Evolutionary conservation across 2,113 vertebrate genomes (phyloP).

Genomic region (Scolopax mira): DNA sequence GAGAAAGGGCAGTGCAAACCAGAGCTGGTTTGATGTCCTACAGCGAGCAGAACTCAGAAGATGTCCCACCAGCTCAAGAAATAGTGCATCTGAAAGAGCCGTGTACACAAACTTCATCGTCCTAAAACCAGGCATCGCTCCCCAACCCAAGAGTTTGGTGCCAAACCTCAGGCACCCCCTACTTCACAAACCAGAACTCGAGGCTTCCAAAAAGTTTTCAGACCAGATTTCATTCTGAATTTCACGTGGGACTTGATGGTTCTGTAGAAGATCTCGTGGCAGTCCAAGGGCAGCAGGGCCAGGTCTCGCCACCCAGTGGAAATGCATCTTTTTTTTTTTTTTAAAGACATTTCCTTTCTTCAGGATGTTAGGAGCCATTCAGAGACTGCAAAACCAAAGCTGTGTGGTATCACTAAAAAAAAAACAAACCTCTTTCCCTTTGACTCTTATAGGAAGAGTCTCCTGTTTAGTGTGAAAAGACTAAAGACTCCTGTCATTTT

Average conservation of each 20-base stretch:
- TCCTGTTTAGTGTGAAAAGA: not conserved
- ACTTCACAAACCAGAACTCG: not conserved
- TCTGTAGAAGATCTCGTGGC: accelerated
- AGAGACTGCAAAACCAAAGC: not conserved
- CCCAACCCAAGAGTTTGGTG: accelerated
- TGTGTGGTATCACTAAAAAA: not conserved
- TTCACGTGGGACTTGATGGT: not conserved
- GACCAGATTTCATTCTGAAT: not conserved
- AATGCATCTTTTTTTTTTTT: not conserved
- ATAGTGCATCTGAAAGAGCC: not conserved
- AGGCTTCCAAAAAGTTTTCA: not conserved
- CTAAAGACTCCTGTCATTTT: not conserved
- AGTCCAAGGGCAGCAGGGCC: not conserved
- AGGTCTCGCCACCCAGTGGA: accelerated
- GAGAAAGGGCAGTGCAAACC: not conserved
- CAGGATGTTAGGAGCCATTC: not conserved
- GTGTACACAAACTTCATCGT: accelerated
- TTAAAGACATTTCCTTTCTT: not conserved
- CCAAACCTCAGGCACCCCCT: not conserved
- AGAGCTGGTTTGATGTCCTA: not conserved
- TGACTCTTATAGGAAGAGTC: not conserved
- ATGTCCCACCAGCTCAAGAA: not conserved
- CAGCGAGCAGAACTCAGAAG: not conserved
- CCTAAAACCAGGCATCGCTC: accelerated
- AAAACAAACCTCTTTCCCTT: not conserved